Conservation (phyloP, 35 echinoderm and acorn worm species). For the Hemicentrotus pulcherrimus region DNA sequence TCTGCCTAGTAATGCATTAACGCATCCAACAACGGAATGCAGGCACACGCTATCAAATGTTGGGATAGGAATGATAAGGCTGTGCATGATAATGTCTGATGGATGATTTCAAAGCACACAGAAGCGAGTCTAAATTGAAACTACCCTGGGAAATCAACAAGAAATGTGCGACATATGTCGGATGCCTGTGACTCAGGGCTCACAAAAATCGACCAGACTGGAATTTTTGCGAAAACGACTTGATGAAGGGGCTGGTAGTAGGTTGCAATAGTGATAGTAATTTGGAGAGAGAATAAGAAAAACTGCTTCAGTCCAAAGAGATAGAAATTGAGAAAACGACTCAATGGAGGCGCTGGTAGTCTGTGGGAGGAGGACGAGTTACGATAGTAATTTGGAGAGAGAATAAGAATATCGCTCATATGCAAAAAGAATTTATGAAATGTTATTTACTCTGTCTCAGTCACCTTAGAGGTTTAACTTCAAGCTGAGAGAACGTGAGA, state of each 20-base stretch:
- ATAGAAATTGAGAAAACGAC: no score
- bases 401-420: not conserved
- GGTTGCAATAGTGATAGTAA: not conserved
- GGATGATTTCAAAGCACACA: not conserved
- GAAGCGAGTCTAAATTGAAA: constrained; percentile 17
- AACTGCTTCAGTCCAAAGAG: not conserved
- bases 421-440: not conserved
- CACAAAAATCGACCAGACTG: not conserved
- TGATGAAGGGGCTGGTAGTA: not conserved
- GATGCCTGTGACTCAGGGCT: not conserved
- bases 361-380: not conserved
- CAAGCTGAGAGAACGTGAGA: not conserved
- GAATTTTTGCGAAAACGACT: not conserved
- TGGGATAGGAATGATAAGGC: not conserved
- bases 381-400: not conserved
- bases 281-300: not conserved
- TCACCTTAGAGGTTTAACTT: not conserved
- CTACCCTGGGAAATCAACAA: not conserved
- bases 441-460: not conserved
- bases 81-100: not conserved
- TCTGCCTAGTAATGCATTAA: not conserved
- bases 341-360: no score
- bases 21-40: not conserved
- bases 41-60: not conserved
- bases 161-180: constrained; percentile 27